A percentile compares a stretch with the other conserved stretches of the same genome.
Conservation (phyloP, 2,113 vertebrate genomes). For the Rhea americana region DNA sequence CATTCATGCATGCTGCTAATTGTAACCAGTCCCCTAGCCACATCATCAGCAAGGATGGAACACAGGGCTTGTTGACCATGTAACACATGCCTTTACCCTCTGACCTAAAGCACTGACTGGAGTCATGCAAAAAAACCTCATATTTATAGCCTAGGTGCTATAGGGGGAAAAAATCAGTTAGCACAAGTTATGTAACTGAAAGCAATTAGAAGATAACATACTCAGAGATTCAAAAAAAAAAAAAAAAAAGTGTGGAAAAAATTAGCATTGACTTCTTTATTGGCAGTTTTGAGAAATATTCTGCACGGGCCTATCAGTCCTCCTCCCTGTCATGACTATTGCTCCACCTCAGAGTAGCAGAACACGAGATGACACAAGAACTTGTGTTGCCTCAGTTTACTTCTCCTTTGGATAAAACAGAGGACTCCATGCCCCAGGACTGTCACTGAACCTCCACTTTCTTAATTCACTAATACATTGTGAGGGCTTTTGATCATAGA, state of each 20-base stretch:
- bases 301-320: not conserved
- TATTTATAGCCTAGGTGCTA: not conserved
- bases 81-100: not conserved
- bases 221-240: not conserved
- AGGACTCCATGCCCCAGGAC: not conserved
- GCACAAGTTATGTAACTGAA: not conserved
- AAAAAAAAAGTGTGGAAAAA: not conserved
- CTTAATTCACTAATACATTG: not conserved
- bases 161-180: not conserved
- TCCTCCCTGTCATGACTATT: not conserved
- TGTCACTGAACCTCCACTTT: not conserved
- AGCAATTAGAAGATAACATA: not conserved
- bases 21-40: not conserved
- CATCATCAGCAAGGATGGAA: not conserved
- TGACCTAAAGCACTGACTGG: not conserved
- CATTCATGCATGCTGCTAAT: not conserved
- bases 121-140: not conserved
- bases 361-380: not conserved
- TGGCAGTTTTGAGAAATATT: not conserved
- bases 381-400: not conserved
- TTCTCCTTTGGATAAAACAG: not conserved
- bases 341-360: rapidly evolving
- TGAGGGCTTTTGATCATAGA: not conserved
- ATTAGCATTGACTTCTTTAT: not conserved
- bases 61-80: not conserved